Evolutionary conservation across 2,113 vertebrate species (phyloP), one percentile per base, ranked within the genome.

Genomic region (Chaetura pelagica): DNA sequence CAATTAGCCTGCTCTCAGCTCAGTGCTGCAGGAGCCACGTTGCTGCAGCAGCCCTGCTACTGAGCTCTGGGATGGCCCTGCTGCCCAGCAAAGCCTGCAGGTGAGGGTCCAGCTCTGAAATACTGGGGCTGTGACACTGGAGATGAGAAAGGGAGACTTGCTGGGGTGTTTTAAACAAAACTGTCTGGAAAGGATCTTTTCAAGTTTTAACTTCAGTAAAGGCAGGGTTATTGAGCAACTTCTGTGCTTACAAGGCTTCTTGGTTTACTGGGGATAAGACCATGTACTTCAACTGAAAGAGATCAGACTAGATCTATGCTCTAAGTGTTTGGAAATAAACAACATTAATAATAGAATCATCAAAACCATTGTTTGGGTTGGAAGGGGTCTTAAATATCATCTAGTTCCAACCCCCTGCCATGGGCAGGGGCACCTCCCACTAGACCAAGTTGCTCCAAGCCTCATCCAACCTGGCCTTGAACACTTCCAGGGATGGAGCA

Each of bases 1-100:
- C 94, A 90, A 87, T 92, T 72, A 90, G 83, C n/a, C 86, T 40
- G 73, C 52, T 2, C 89, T 92, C 72, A 23, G 6, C 88, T 78
- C 93, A 4, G 86, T 68, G 79, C 86, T 68, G 82, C 87, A 24
- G 84, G 49, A 95, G 51, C 14, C 68, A 26, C 0, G 1, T 42
- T 91, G 66, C 71, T 73, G 4, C 2, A 74, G 66, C 21, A 35
- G 40, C 66, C 32, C 1, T 2, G 57, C 62, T 52, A 34, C 51
- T 1, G 72, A 77, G 86, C 59, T 34, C 84, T 3, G 32, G 44
- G 82, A 5, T n/a, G 34, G 32, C 62, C 49, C 29, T 57, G 48
- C 23, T 3, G 3, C 69, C 57, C 83, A 46, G 71, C 26, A 54
- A 20, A 27, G 46, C 64, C 58, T 35, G 34, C 78, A 64, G 73